Base-by-base conservation (phyloP, 53 echinoderm and acorn worm genomes). In the Astropecten irregularis region DNA sequence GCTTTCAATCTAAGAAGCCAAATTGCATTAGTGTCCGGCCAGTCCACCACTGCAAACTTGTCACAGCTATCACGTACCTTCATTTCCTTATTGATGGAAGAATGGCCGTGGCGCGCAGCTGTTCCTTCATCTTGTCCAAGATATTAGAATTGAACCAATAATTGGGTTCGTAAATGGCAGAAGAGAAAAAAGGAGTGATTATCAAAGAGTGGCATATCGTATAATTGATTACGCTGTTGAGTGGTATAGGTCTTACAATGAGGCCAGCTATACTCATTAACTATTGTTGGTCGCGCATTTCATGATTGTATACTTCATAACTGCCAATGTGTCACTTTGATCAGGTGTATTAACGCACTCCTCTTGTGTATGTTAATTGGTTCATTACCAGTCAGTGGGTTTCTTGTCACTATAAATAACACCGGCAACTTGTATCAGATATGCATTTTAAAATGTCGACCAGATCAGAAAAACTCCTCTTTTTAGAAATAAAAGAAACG, bases 141-240 rank as follows among this genome's bases (percentile, higher is more conserved):
- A 73, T 73, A 85, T 73, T 84, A 70, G 69, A 70, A 84, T 70
- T 59, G 84, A 73, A 73, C 72, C 49, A 85, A 85, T 85, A 85
- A 85, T 85, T 85, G 85, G 73, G 73, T 73, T 61, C 73, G 71
- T 85, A 85, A 73, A 73, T 85, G 85, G 61, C 48, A 79, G 49
- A 79, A 79, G 60, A 31, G 73, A 59, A 73, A 85, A 84, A 59
- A 84, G 29, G 49, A 61, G 62, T 60, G 71, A 85, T 72, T 61
- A 62, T 49, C 62, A 61, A 49, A 48, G 61, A 68, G 85, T 54
- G 19, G 54, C 19, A 47, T 69, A 34, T 21, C 40, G 54, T 72
- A 61, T 85, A 85, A 85, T 85, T 85, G 85, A 85, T 85, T 73
- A 72, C 47, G 60, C 61, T 73, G 71, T 68, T 54, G 73, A 85